Evolutionary conservation across 2,113 vertebrate genomes (phyloP).

Genomic region (Pelmatolapia mariae): DNA sequence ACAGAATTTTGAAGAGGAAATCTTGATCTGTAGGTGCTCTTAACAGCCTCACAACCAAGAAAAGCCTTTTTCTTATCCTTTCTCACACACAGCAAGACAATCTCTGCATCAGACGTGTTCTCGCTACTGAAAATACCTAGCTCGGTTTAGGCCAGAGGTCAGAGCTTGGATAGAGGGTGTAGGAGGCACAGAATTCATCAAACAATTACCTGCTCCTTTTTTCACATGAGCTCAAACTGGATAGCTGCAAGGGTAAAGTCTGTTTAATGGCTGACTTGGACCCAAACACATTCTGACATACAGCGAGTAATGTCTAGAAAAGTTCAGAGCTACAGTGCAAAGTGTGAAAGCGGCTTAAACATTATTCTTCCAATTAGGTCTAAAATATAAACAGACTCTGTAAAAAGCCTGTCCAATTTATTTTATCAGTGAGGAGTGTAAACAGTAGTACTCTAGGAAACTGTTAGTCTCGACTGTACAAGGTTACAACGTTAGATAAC

Average conservation of each 20-base stretch:
- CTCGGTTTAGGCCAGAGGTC: not conserved
- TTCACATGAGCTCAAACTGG: not conserved
- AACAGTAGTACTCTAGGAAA: not conserved
- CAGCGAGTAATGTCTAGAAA: not conserved
- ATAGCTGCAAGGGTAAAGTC: not conserved
- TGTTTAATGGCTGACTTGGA: not conserved
- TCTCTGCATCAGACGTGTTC: not conserved
- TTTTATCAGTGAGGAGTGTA: not conserved
- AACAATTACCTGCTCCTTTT: not conserved
- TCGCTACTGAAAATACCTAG: not conserved
- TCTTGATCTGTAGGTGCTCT: not conserved
- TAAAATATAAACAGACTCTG: not conserved
- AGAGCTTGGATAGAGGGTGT: not conserved
- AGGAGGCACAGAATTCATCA: not conserved
- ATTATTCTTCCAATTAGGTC: not conserved
- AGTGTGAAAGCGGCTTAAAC: not conserved
- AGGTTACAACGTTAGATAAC: not conserved
- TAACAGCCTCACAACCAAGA: not conserved
- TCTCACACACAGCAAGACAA: not conserved
- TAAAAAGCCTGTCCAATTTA: not conserved
- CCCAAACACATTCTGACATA: not conserved
- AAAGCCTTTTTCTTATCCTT: not conserved
- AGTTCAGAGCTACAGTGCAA: not conserved
- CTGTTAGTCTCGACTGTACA: not conserved
- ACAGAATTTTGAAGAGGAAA: not conserved